Evolutionary conservation across 2,888 invertebrate genomes (phyloP).

Genomic region (Saturnia japonica): DNA sequence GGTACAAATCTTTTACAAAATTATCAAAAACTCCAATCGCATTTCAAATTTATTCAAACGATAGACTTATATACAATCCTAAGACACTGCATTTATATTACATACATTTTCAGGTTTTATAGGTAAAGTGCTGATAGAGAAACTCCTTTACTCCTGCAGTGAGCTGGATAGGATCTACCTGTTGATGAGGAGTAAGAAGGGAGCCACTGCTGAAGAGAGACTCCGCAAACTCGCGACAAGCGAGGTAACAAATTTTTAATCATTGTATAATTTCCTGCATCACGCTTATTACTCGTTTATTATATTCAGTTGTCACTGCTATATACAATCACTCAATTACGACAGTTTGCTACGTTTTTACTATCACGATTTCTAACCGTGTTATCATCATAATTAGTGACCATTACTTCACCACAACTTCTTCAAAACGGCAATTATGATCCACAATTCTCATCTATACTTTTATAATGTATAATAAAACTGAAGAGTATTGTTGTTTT

Average conservation of each 20-base stretch:
- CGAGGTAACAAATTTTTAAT: conserved; percentile 38
- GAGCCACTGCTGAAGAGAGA: conserved; percentile 84
- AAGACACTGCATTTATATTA: neutral
- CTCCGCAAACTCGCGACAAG: conserved; percentile 76
- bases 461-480: too few relatives aligned
- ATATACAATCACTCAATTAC: neutral
- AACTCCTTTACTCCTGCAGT: conserved; percentile 91
- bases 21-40: neutral
- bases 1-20: neutral
- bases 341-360: too few relatives aligned
- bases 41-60: neutral
- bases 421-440: too few relatives aligned
- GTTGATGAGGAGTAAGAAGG: conserved; percentile 88
- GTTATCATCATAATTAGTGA: too few relatives aligned
- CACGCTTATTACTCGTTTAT: neutral
- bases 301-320: neutral
- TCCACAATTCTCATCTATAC: too few relatives aligned
- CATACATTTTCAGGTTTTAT: conserved; percentile 85
- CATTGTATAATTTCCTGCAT: neutral
- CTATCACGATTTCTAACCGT: too few relatives aligned
- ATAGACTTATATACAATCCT: neutral
- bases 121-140: conserved; percentile 94
- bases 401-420: too few relatives aligned
- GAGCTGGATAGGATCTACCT: conserved; percentile 88
- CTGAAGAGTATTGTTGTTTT: too few relatives aligned